Percentiles rank a stretch among this genome's conserved stretches.
Evolutionary conservation across 2,888 invertebrate species (phyloP).

Genomic region (Plagodis dolabraria): DNA sequence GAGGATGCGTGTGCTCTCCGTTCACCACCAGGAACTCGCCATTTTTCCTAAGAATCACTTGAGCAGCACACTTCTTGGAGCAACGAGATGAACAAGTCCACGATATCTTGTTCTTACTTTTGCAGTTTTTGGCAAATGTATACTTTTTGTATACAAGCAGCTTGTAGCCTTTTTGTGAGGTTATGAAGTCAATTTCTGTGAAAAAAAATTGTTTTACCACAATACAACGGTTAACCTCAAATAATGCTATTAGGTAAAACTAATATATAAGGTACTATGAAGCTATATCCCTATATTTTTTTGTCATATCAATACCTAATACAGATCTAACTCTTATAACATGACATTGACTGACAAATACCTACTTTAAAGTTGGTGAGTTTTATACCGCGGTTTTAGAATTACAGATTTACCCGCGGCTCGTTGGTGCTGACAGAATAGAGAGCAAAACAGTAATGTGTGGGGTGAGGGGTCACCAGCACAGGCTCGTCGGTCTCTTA

Average conservation of each 20-base stretch:
- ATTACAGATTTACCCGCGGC: too few relatives aligned
- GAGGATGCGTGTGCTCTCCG: conserved; percentile 60
- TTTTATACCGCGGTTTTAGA: too few relatives aligned
- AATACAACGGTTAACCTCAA: neutral
- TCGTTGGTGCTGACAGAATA: too few relatives aligned
- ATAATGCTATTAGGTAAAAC: neutral
- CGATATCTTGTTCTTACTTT: conserved; percentile 53
- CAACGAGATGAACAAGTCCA: conserved; percentile 74
- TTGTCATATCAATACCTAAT: too few relatives aligned
- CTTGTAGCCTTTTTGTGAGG: conserved; percentile 65
- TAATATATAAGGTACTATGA: too few relatives aligned
- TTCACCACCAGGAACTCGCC: conserved; percentile 57
- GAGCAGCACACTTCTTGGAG: conserved; percentile 66
- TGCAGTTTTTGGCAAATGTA: conserved; percentile 63
- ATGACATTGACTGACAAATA: too few relatives aligned
- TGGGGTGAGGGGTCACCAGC: too few relatives aligned
- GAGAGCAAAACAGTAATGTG: too few relatives aligned
- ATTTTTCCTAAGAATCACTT: conserved; percentile 53
- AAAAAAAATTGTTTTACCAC: neutral
- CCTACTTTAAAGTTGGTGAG: too few relatives aligned
- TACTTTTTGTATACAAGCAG: conserved; percentile 67
- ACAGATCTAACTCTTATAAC: too few relatives aligned
- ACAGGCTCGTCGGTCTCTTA: too few relatives aligned
- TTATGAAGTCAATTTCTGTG: conserved; percentile 67
- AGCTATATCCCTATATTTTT: too few relatives aligned